phyloP scores from a whole-genome alignment of 2,797 vertebrate species.

The Varecia variegata region DNA sequence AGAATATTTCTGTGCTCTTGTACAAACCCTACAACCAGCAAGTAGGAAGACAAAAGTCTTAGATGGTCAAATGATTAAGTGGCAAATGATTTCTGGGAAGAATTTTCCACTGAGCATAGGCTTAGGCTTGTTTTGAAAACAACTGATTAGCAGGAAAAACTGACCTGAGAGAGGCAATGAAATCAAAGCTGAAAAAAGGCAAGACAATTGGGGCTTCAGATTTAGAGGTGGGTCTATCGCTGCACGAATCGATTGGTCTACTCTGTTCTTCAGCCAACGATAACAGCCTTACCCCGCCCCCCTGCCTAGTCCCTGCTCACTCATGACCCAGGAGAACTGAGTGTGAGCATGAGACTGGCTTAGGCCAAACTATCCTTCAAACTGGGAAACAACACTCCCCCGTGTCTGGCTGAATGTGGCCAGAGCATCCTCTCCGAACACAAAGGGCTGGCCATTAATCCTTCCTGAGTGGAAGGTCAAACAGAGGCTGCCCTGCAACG shows the following conservation, averaged over 20 bases:
- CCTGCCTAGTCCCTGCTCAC: not conserved
- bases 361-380: not conserved
- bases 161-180: not conserved
- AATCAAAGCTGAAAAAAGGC: not conserved
- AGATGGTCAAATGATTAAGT: not conserved
- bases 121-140: not conserved
- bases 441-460: slow-evolving; percentile 58
- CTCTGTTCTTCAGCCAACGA: not conserved
- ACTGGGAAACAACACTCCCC: not conserved
- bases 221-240: not conserved
- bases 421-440: not conserved
- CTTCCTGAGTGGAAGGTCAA: slow-evolving; percentile 52
- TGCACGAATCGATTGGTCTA: not conserved
- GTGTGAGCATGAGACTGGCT: not conserved
- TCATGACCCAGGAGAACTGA: not conserved
- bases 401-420: not conserved
- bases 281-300: not conserved
- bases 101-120: not conserved
- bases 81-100: not conserved
- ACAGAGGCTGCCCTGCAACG: slow-evolving; percentile 41
- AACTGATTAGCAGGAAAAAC: not conserved
- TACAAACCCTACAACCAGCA: not conserved
- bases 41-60: not conserved
- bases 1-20: not conserved
- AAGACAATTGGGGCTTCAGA: not conserved